Base-by-base conservation (phyloP, 2,113 vertebrate species). In the Catharus fuscescens region DNA sequence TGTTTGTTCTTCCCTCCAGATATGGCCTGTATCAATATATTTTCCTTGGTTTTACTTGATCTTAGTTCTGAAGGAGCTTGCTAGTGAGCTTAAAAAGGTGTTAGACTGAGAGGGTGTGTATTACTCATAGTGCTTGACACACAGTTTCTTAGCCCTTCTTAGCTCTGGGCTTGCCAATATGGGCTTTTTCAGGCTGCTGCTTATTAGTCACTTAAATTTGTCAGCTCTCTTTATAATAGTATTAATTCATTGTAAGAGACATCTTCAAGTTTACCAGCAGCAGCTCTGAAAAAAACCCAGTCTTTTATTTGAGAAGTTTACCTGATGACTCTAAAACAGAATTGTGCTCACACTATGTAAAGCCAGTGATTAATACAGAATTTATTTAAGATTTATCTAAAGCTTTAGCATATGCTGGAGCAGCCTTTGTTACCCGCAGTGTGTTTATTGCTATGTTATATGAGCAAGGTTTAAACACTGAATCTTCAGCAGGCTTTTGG, bases 401-500 rank as follows among this genome's bases (percentile, higher is more conserved):
- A 92, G 36, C 45, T 88, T 24, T 56, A 34, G 13, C 11, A 28
- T 31, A 20, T 0, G 1, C 24, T 36, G 26, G 44, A 87, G 18
- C 48, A 72, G 57, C 69, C 17, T 76, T 32, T 77, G 14, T 57
- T 57, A 34, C 11, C 28, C 66, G 2, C 14, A 14, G 0, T 8
- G 5, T 29, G 8, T 72, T 77, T 0, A 1, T 25, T 83, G 29
- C 18, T 73, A 2, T 78, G 1, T 1, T 17, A 3, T 29, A 12
- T 36, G 29, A 78, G n/a, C 8, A 28, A 14, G 8, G 13, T 60
- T 73, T 47, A 48, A 76, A 73, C 18, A 32, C 4, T 10, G 40
- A 25, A 29, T 53, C 12, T 29, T 64, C 28, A 72, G 48, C 26
- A 92, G 52, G 18, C 6, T 60, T 73, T 86, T 90, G 79, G 72